Evolutionary conservation across 2,888 invertebrate genomes (phyloP).

Genomic region (Epinotia demarniana): DNA sequence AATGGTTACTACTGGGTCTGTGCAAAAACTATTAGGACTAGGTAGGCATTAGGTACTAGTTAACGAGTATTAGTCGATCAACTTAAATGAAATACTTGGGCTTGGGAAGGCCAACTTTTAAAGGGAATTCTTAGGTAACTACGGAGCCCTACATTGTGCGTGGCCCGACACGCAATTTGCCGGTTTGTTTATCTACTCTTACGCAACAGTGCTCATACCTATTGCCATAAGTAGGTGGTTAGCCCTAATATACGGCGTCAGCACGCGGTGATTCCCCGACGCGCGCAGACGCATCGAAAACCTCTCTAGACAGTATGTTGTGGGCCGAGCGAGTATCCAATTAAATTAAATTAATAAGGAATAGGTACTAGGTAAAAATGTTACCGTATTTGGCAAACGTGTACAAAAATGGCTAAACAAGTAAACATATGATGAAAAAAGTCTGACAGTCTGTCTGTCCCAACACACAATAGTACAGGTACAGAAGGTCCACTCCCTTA

Average conservation of each 20-base stretch:
- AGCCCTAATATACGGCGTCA: background rate
- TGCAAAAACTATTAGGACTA: no score
- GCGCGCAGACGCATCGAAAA: background rate
- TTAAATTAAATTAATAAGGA: background rate
- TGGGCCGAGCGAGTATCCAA: background rate
- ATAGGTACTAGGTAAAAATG: background rate
- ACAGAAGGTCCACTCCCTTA: no score
- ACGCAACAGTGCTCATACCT: background rate
- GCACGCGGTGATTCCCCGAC: conserved; percentile 1
- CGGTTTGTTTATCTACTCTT: background rate
- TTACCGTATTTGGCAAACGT: background rate
- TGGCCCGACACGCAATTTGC: no score
- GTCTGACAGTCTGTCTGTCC: background rate
- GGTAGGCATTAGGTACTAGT: no score
- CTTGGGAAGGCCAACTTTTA: no score
- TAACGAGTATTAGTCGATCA: no score
- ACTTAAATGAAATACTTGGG: no score
- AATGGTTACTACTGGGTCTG: no score
- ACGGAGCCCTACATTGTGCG: no score
- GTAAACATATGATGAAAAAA: background rate
- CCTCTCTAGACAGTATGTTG: background rate
- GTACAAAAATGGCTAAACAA: background rate
- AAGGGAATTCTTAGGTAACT: no score
- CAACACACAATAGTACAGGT: background rate
- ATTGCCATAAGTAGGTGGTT: background rate